Conservation (phyloP, 2,888 invertebrate genomes). For the Pandemis heparana region DNA sequence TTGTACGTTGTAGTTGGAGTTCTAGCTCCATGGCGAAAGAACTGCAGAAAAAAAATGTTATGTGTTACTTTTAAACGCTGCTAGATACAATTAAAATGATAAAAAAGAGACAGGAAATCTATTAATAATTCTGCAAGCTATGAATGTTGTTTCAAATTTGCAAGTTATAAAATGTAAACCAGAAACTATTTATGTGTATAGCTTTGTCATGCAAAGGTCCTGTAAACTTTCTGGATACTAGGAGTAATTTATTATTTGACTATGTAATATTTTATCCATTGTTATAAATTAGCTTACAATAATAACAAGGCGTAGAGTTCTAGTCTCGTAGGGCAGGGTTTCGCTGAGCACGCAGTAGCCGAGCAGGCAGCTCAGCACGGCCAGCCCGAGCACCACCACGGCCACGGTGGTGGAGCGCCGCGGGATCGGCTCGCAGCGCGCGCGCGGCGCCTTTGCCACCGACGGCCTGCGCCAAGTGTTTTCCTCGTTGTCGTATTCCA, state of each 20-base stretch:
- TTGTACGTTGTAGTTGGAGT: conserved; percentile 91
- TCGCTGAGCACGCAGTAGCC: conserved; percentile 81
- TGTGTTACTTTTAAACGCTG: not conserved
- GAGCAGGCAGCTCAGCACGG: conserved; percentile 78
- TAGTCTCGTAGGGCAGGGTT: conserved; percentile 78
- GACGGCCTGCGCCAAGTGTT: conserved; percentile 74
- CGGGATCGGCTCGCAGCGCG: conserved; percentile 69
- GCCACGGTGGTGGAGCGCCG: conserved; percentile 71
- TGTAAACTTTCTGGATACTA: no score
- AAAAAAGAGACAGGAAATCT: no score
- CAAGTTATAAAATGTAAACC: no score
- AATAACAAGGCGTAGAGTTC: conserved; percentile 74
- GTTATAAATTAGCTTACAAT: conserved; percentile 64
- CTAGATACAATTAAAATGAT: not conserved
- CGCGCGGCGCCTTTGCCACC: conserved; percentile 58
- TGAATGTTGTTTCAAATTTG: no score
- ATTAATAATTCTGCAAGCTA: no score
- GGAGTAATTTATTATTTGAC: no score
- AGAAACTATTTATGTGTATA: not conserved
- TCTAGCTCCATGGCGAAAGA: conserved; percentile 94
- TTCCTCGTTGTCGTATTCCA: conserved; percentile 80
- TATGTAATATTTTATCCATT: no score
- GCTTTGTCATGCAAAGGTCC: no score
- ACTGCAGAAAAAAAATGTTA: conserved; percentile 70
- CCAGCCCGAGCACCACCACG: conserved; percentile 76